Percentiles rank a stretch among this genome's conserved stretches.
Evolutionary conservation across 2,888 invertebrate species (phyloP).

Genomic region (Mystacides longicornis): DNA sequence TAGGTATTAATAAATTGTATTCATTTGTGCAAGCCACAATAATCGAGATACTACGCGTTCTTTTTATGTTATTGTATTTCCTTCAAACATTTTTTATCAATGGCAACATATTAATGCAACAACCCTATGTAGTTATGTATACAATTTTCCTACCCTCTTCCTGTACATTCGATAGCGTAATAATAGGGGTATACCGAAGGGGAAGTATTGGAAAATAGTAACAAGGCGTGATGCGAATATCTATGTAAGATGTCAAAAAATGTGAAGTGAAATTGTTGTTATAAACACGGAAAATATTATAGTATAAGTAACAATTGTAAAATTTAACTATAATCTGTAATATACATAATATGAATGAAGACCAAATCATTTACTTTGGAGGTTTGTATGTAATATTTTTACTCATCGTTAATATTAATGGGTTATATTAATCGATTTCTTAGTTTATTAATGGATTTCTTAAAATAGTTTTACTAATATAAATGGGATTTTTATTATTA

Average conservation of each 20-base stretch:
- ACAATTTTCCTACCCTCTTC: not conserved
- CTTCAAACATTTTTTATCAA: too few relatives aligned
- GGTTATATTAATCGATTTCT: not conserved
- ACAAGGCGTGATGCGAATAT: not conserved
- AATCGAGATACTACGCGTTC: too few relatives aligned
- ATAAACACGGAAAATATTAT: not conserved
- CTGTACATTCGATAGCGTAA: not conserved
- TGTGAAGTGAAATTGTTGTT: not conserved
- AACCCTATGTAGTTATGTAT: too few relatives aligned
- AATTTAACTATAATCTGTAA: constrained; percentile 18
- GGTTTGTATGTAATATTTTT: constrained; percentile 49
- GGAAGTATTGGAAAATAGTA: not conserved
- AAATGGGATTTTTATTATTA: too few relatives aligned
- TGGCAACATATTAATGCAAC: too few relatives aligned
- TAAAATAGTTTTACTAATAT: too few relatives aligned
- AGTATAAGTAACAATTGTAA: constrained; percentile 13
- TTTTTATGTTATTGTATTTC: too few relatives aligned
- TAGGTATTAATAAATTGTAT: too few relatives aligned
- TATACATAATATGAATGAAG: constrained; percentile 75
- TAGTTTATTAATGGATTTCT: not conserved
- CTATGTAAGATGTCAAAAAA: not conserved
- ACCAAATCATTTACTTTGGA: constrained; percentile 77
- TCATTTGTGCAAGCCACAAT: too few relatives aligned
- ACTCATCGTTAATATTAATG: not conserved
- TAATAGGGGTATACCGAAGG: not conserved